phyloP scores from a whole-genome alignment of 2,888 invertebrate species.

The Holacanthella duospinosa region DNA sequence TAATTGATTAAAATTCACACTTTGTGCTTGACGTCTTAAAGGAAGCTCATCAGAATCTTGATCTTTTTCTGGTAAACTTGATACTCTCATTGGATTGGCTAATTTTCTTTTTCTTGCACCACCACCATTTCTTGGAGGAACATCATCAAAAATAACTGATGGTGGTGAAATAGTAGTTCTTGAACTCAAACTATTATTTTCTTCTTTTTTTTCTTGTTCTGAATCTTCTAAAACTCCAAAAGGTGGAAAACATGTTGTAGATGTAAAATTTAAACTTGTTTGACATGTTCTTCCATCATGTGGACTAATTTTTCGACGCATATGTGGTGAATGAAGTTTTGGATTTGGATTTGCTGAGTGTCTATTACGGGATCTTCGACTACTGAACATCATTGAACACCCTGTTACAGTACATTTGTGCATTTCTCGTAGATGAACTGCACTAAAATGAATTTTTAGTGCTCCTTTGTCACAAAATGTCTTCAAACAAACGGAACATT shows the following conservation, averaged over 20 bases:
- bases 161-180: constrained; percentile 1
- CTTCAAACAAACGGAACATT: constrained; percentile 95
- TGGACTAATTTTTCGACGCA: constrained; percentile 84
- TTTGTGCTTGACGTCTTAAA: not conserved
- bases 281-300: constrained; percentile 66
- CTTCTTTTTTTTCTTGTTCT: not conserved
- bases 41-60: not conserved
- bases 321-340: constrained; percentile 88
- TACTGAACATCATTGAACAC: constrained; percentile 99
- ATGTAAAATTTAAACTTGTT: not conserved
- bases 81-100: constrained; percentile 25
- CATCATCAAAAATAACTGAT: not conserved
- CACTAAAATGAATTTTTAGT: constrained; percentile 96
- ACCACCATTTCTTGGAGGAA: not conserved
- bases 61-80: constrained; percentile 30
- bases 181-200: not conserved
- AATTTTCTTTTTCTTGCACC: constrained; percentile 30
- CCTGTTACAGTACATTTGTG: constrained; percentile 98
- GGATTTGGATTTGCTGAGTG: constrained; percentile 98
- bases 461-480: constrained; percentile 99
- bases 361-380: constrained; percentile 83
- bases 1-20: not conserved
- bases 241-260: not conserved
- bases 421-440: constrained; percentile 97
- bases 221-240: not conserved